Evolutionary conservation across 2,888 invertebrate species (phyloP).

Genomic region (Cerastoderma edule): DNA sequence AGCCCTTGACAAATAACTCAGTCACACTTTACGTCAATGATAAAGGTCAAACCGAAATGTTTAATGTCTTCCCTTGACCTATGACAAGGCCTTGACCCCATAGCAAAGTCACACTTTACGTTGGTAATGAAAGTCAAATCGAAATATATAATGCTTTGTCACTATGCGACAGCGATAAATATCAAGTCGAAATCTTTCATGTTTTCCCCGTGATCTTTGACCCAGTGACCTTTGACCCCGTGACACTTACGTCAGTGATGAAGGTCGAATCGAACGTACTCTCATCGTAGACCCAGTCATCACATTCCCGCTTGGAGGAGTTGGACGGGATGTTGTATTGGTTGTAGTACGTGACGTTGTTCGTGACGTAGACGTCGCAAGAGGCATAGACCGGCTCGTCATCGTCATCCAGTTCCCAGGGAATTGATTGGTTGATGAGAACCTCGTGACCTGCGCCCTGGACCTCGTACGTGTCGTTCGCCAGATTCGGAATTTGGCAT

Average conservation of each 20-base stretch:
- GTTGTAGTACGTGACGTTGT: slow-evolving; percentile 35
- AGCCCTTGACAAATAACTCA: too few species aligned
- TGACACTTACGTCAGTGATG: slow-evolving; percentile 61
- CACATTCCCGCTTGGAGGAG: slow-evolving; percentile 38
- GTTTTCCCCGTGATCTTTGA: too few species aligned
- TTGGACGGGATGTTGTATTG: slow-evolving; percentile 31
- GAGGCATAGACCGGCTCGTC: slow-evolving; percentile 34
- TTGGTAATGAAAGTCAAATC: too few species aligned
- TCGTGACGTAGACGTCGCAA: slow-evolving; percentile 41
- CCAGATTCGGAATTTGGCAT: slow-evolving; percentile 44
- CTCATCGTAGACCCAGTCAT: slow-evolving; percentile 63
- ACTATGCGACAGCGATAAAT: too few species aligned
- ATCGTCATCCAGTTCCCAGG: slow-evolving; percentile 45
- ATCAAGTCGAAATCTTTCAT: too few species aligned
- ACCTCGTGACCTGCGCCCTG: slow-evolving; percentile 46
- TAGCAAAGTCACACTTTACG: too few species aligned
- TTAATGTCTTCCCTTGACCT: too few species aligned
- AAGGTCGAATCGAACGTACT: slow-evolving; percentile 62
- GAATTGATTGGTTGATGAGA: slow-evolving; percentile 58
- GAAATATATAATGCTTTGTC: too few species aligned
- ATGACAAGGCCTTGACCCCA: too few species aligned
- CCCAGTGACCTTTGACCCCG: too few species aligned
- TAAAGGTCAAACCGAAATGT: too few species aligned
- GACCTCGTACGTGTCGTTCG: slow-evolving; percentile 57
- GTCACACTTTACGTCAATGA: too few species aligned